Base-by-base conservation (phyloP, 2,888 invertebrate species). In the Lasius platythorax region DNA sequence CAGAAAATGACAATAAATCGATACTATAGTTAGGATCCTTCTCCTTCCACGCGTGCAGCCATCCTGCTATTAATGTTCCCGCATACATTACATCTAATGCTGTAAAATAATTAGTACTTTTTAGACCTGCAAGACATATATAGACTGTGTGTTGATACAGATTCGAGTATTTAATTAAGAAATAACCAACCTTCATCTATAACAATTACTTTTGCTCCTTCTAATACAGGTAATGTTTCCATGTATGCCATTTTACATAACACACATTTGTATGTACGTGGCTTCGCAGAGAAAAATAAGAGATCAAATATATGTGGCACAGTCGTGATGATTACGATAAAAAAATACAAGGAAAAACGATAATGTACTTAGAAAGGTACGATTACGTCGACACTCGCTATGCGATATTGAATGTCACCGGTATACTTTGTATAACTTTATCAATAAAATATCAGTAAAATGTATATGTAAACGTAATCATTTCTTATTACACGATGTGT, bases 161-260 rank as follows among this genome's bases (percentile, higher is more conserved):
- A 23, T 37, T 37, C 23, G 11, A 8, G 15, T 37, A 75, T n/a
- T 50, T 15, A 9, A 43, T 63, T 23, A 67, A 33, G 15, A n/a
- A 46, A 61, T 18, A 78, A 72, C 50, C 0, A 33, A 94, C 94
- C 94, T 92, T 94, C 94, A 64, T 94, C 93, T 67, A 94, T 82
- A 67, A 94, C 85, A 53, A 94, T 93, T 37, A 92, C 87, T 88
- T 91, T 93, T 11, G 92, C 86, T 37, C 90, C 92, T 23, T 92
- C 91, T 37, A 90, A 76, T 58, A 91, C 56, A 40, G 93, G 93
- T 70, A 94, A 84, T 40, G 86, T 91, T 87, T 85, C 90, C 33
- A 92, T 79, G 67, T 88, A 87, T 56, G 89, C 81, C 93, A 92
- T 93, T 84, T 64, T 83, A 46, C 50, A 46, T 18, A 63, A 61